These are phyloP conservation scores for Galemys pyrenaicus DNA, from an alignment of 2,113 vertebrate species.

Conservation along the genomic window DNA sequence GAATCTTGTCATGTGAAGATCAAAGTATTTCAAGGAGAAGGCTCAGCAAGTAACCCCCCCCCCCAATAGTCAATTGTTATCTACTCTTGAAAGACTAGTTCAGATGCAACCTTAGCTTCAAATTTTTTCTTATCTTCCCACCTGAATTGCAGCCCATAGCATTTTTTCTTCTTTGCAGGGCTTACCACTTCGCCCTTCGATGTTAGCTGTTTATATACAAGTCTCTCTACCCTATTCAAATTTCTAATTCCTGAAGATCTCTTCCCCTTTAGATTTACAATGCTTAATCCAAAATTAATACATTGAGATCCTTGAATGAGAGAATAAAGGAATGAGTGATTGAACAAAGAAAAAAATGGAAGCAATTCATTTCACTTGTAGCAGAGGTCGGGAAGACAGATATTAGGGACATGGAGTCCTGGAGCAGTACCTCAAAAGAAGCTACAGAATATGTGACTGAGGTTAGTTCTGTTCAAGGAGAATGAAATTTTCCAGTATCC, in stretches of 20 bases:
- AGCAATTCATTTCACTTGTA: background rate
- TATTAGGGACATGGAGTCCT: background rate
- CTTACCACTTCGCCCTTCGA: background rate
- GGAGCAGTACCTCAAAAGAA: background rate
- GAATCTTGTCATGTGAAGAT: background rate
- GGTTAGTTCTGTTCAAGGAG: background rate
- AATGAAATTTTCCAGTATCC: background rate
- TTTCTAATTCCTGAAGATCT: background rate
- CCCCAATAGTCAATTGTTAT: background rate
- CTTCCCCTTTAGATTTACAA: background rate
- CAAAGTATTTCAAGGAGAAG: background rate
- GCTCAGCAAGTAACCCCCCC: background rate
- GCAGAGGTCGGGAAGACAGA: background rate
- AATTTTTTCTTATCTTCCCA: constrained; percentile 42
- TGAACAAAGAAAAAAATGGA: background rate
- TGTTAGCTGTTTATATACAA: background rate
- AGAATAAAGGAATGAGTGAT: constrained; percentile 16
- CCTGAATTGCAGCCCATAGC: background rate
- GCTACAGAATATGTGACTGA: background rate
- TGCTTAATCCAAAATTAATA: background rate
- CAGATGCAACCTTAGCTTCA: background rate
- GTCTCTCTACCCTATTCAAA: background rate
- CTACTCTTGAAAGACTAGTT: constrained; percentile 4
- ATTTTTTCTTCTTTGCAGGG: background rate
- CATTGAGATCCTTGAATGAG: background rate